Evolutionary conservation across 2,888 invertebrate genomes (phyloP).

Genomic region (Dexiosoma caninum): DNA sequence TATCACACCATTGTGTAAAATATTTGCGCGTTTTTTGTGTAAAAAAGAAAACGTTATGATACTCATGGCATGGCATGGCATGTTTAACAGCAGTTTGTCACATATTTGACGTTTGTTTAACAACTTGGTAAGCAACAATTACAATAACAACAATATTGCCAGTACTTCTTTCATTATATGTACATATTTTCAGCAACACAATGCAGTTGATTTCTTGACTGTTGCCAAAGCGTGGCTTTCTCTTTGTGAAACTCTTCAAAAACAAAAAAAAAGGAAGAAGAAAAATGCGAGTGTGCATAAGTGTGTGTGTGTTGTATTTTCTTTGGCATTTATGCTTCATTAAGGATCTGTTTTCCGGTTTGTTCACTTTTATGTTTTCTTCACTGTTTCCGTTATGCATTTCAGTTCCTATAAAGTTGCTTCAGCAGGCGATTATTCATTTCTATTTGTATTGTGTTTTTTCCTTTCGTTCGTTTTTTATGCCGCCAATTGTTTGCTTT

Average conservation of each 20-base stretch:
- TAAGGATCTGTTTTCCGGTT: conserved; percentile 66
- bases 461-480: conserved; percentile 22
- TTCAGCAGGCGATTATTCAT: conserved; percentile 55
- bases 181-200: not conserved
- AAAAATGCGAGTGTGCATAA: not conserved
- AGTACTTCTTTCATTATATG: not conserved
- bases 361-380: conserved; percentile 63
- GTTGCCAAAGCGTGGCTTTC: not conserved
- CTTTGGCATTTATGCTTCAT: conserved; percentile 63
- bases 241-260: not conserved
- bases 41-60: conserved; percentile 61
- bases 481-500: conserved; percentile 55
- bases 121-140: conserved; percentile 51
- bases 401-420: conserved; percentile 23
- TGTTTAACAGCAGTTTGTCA: conserved; percentile 63
- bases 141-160: conserved; percentile 20
- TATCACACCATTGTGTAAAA: conserved; percentile 34
- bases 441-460: conserved; percentile 34
- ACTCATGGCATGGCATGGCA: conserved; percentile 48
- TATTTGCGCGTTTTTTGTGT: conserved; percentile 57
- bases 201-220: conserved; percentile 23
- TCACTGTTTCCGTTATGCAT: conserved; percentile 48
- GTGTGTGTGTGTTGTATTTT: conserved; percentile 23
- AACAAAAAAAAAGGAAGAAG: too few species aligned
- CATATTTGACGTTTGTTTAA: conserved; percentile 64